Percentiles rank a stretch among this genome's conserved stretches.
Conservation (phyloP, 1,140 invertebrate species). For the Hestina assimilis region DNA sequence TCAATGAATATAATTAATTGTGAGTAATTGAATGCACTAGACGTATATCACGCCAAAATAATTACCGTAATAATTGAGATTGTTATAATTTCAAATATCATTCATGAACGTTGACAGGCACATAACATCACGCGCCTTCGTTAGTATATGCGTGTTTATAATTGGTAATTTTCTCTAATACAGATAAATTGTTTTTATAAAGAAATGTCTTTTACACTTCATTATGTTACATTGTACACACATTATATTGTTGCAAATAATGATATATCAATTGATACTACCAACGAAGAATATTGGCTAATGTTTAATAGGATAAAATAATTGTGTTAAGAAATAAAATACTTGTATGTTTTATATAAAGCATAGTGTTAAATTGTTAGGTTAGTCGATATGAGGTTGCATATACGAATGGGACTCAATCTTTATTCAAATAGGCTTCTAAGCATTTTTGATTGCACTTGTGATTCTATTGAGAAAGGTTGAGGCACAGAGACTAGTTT, state of each 20-base stretch:
- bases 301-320: not conserved
- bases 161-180: conserved; percentile 25
- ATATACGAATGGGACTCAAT: too few species aligned
- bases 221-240: not conserved
- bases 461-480: too few species aligned
- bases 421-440: too few species aligned
- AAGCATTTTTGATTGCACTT: too few species aligned
- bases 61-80: conserved; percentile 16
- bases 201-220: not conserved
- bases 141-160: conserved; percentile 25
- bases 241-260: not conserved
- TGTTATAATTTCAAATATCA: conserved; percentile 24
- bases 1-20: not conserved
- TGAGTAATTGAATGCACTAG: not conserved
- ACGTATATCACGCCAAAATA: conserved; percentile 4
- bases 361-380: too few species aligned
- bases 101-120: conserved; percentile 19
- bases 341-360: too few species aligned
- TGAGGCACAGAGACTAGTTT: too few species aligned
- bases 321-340: not conserved
- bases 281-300: not conserved
- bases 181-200: conserved; percentile 9
- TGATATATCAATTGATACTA: not conserved
- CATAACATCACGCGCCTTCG: conserved; percentile 17
- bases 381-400: too few species aligned